Evolutionary conservation across 2,113 vertebrate species (phyloP).

Genomic region (Tachycineta bicolor): DNA sequence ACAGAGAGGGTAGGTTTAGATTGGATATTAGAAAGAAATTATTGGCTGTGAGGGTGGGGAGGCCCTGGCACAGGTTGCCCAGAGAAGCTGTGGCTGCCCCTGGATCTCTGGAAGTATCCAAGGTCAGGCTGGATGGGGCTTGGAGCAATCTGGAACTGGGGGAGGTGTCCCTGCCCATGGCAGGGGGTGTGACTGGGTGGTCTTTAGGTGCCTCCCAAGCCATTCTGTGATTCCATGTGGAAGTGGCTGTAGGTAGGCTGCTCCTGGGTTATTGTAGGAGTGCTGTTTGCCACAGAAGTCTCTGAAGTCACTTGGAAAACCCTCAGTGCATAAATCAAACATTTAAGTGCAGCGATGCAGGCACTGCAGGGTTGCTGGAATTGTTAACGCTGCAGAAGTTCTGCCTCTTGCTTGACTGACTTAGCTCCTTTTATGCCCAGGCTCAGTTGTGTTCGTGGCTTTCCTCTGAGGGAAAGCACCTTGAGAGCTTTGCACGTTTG

Average conservation of each 20-base stretch:
- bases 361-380: neutral
- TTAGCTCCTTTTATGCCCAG: neutral
- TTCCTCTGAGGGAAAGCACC: neutral
- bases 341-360: neutral
- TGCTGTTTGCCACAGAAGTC: neutral
- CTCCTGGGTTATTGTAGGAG: neutral
- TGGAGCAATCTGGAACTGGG: fast-evolving
- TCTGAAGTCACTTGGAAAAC: neutral
- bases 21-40: neutral
- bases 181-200: neutral
- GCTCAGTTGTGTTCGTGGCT: neutral
- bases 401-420: neutral
- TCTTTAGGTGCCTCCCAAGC: neutral
- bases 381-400: fast-evolving
- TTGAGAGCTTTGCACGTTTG: too few relatives aligned
- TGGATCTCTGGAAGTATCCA: neutral
- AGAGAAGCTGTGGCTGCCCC: neutral
- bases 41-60: fast-evolving
- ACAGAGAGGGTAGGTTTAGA: neutral
- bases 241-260: neutral
- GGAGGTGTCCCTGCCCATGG: neutral
- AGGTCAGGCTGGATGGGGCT: fast-evolving
- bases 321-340: neutral
- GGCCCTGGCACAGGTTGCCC: neutral
- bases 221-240: fast-evolving